A percentile compares a stretch with the other conserved stretches of the same genome.
Conservation (phyloP, 2,888 invertebrate genomes). For the Eumacrocentrus americanus region DNA sequence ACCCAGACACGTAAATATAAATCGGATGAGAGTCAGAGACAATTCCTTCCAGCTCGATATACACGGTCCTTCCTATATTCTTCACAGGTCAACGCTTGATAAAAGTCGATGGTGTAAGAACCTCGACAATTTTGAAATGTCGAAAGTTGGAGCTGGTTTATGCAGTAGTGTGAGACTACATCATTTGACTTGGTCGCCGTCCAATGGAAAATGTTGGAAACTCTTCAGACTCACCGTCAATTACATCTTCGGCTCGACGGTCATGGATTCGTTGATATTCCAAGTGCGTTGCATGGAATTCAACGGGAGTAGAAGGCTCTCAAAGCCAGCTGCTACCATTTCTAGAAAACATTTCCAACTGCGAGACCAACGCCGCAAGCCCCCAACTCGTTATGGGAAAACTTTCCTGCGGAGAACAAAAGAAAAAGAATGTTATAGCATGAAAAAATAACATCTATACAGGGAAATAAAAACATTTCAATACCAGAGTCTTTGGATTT, state of each 20-base stretch:
- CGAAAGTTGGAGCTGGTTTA: no score
- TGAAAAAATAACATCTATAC: neutral
- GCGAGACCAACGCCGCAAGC: conserved; percentile 24
- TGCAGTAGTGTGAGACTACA: no score
- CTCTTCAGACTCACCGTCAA: neutral
- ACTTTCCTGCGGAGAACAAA: conserved; percentile 26
- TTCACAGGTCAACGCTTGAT: neutral
- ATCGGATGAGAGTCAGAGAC: neutral
- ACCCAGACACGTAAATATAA: neutral
- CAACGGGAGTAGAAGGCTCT: conserved; percentile 26
- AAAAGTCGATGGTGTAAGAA: neutral
- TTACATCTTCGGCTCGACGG: conserved; percentile 23
- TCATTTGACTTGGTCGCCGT: no score
- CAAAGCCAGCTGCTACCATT: conserved; percentile 31
- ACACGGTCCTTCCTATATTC: neutral
- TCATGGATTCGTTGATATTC: conserved; percentile 32
- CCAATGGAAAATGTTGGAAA: neutral
- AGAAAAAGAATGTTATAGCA: neutral
- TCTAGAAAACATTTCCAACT: conserved; percentile 28
- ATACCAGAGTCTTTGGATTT: no score
- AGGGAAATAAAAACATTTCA: conserved; percentile 1
- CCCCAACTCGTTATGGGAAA: conserved; percentile 34
- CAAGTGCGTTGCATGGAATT: conserved; percentile 28
- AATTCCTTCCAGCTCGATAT: neutral
- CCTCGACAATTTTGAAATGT: no score